Conservation (phyloP, 2,797 vertebrate genomes). For the Myotis findleyi region DNA sequence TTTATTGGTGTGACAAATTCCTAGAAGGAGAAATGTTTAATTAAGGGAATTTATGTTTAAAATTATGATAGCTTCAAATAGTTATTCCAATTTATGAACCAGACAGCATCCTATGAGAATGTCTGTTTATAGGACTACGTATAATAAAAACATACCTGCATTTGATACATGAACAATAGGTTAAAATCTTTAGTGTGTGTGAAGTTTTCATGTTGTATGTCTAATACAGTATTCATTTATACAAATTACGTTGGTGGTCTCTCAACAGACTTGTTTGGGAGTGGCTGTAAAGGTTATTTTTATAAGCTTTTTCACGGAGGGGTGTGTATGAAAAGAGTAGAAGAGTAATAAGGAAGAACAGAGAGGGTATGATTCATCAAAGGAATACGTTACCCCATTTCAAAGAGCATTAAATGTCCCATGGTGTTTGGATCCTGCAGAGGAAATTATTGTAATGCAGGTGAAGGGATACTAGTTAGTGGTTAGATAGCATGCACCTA, state of each 20-base stretch:
- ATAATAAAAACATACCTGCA: neutral
- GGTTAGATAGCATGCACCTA: neutral
- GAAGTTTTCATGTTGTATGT: slow-evolving; percentile 23
- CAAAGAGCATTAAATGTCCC: neutral
- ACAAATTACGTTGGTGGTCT: neutral
- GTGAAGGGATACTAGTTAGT: neutral
- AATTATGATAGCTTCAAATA: slow-evolving; percentile 20
- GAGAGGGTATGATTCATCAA: neutral
- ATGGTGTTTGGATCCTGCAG: neutral
- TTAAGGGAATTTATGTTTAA: slow-evolving; percentile 30
- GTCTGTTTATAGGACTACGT: neutral
- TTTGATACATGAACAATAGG: neutral
- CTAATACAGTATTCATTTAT: slow-evolving; percentile 35
- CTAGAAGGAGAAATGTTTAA: neutral
- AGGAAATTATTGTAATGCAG: slow-evolving; percentile 2
- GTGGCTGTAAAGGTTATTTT: neutral
- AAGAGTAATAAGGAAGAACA: neutral
- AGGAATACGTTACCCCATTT: neutral
- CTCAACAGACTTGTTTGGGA: neutral
- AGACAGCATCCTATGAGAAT: neutral
- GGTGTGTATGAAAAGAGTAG: neutral
- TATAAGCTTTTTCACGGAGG: neutral
- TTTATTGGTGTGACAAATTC: neutral
- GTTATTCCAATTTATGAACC: neutral
- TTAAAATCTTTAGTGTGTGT: neutral